Percentiles rank a stretch among this genome's conserved stretches.
These are phyloP conservation scores for Nasonia giraulti DNA, from an alignment of 1,140 invertebrate genomes.

Conservation along the genomic window DNA sequence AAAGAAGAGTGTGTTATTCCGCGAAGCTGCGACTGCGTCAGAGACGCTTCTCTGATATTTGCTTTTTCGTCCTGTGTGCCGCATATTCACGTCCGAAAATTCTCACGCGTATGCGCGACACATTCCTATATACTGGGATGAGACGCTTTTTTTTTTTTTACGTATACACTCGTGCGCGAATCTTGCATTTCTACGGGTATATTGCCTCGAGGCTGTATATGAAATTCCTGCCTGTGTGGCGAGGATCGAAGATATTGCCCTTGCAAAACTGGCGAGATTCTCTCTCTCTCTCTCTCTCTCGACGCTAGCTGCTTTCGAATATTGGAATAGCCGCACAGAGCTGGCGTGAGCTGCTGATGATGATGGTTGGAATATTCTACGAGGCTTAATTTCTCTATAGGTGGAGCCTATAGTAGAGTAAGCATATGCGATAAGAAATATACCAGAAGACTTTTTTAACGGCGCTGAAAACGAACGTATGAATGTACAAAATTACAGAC, in stretches of 20 bases:
- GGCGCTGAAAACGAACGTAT: too few relatives aligned
- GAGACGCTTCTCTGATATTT: background rate
- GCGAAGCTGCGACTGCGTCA: background rate
- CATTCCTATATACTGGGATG: background rate
- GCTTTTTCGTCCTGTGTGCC: too few relatives aligned
- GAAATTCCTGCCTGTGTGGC: background rate
- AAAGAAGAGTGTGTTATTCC: background rate
- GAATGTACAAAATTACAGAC: too few relatives aligned
- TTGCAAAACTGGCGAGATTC: too few relatives aligned
- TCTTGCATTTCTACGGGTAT: background rate
- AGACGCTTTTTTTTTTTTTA: background rate
- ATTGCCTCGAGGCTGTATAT: background rate
- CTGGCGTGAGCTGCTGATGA: background rate
- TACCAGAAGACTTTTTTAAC: too few relatives aligned
- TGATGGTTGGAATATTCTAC: too few relatives aligned
- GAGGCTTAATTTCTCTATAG: too few relatives aligned
- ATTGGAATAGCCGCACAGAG: background rate
- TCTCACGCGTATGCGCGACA: background rate
- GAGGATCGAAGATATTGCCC: background rate
- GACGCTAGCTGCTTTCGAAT: too few relatives aligned
- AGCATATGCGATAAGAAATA: too few relatives aligned
- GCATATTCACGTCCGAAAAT: background rate
- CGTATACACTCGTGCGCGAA: too few relatives aligned
- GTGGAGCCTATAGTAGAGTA: too few relatives aligned
- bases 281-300: too few relatives aligned